Base-by-base conservation (phyloP, 2,888 invertebrate genomes). In the Apomyelois bistriatella region DNA sequence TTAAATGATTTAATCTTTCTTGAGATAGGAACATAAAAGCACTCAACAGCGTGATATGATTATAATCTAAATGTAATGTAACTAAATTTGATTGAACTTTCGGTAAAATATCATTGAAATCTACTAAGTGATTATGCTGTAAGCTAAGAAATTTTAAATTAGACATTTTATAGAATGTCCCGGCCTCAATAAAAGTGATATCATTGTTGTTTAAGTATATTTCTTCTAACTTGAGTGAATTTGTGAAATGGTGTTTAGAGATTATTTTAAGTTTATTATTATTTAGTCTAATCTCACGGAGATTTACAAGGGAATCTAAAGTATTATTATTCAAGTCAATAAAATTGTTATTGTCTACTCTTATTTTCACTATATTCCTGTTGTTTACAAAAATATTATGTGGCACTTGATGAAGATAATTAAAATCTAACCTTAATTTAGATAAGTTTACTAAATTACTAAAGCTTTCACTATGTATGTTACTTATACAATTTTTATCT, bases 171-270 rank as follows among this genome's bases (percentile, higher is more conserved):
- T 93, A 90, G 74, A 98, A 95, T 5, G 95, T 94, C 16, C 95
- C 95, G 13, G 94, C 92, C 68, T 96, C 96, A 70, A 98, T 95
- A 56, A 93, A 92, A 53, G 93, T 93, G 58, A 98, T 95, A 62
- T 93, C 92, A 83, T 98, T 98, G 80, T 96, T 95, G 77, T 97
- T 96, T 56, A 97, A 90, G 83, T 97, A 95, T 56, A 98, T 85
- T 78, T 97, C 96, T 66, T 95, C 91, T 47, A 97, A 82, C 48
- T 94, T 92, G 0, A 94, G 93, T 59, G 96, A 82, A 3, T 95
- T 94, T 59, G 94, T 93, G 72, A 98, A 97, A 28, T 96, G 94
- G 13, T 94, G 93, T 59, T 94, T 93, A 41, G 93, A 92, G 58
- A 97, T 93, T 55, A 92, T 91, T 60, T 93, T 92, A 52, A 98